Conservation (phyloP, 2,797 vertebrate genomes). For the Echiichthys vipera region DNA sequence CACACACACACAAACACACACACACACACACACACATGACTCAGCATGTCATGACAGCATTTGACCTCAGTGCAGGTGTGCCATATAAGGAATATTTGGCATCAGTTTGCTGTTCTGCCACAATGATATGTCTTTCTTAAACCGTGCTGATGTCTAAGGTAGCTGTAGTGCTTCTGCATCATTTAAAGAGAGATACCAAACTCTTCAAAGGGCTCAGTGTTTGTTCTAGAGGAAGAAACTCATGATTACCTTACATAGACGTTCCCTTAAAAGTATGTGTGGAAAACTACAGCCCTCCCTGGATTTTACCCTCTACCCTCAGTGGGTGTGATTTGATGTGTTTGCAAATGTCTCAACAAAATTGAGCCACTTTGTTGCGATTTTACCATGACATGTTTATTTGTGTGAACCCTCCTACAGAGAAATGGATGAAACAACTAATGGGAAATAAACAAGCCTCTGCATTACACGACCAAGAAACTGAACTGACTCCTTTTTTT, state of each 20-base stretch:
- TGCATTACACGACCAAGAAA: background rate
- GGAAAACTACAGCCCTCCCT: constrained; percentile 17
- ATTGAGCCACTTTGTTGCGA: constrained; percentile 3
- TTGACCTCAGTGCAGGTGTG: constrained; percentile 8
- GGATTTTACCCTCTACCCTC: background rate
- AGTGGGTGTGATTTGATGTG: constrained; percentile 15
- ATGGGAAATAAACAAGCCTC: background rate
- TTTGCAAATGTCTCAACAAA: constrained; percentile 19
- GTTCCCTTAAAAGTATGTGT: background rate
- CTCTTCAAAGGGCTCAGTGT: background rate
- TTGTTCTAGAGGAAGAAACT: background rate
- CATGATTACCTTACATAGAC: background rate
- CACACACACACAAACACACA: background rate
- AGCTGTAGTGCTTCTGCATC: background rate
- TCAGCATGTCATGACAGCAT: constrained; percentile 15
- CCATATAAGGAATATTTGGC: background rate
- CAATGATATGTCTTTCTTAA: background rate
- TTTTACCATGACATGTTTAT: constrained; percentile 7
- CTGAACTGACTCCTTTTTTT: background rate
- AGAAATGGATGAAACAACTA: background rate
- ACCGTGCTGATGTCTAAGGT: background rate
- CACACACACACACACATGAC: constrained; percentile 4
- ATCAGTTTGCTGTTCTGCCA: background rate
- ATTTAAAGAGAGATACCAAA: background rate
- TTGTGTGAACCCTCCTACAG: background rate